Evolutionary conservation across 2,797 vertebrate species (phyloP).

Genomic region (Galago senegalensis): DNA sequence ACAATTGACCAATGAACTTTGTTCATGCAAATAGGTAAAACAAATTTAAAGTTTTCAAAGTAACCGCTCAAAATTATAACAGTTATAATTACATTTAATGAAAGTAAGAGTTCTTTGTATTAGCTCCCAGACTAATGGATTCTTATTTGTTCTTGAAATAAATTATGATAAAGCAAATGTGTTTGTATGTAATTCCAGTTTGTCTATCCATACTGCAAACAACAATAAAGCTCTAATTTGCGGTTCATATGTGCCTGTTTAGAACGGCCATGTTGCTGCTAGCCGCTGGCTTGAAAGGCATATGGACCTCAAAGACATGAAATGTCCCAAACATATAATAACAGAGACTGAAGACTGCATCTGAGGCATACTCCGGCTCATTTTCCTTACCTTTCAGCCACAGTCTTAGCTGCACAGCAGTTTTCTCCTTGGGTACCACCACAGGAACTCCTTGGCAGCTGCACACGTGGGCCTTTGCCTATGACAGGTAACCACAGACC

Average conservation of each 20-base stretch:
- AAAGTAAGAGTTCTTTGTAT: neutral
- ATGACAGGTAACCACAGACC: neutral
- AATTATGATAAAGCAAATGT: neutral
- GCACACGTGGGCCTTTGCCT: neutral
- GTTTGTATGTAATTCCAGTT: neutral
- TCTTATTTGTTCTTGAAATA: slow-evolving; percentile 1
- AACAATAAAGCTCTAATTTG: neutral
- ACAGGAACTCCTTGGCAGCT: neutral
- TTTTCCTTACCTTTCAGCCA: neutral
- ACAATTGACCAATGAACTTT: neutral
- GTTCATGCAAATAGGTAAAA: neutral
- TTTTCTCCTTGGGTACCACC: neutral
- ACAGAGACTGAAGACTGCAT: neutral
- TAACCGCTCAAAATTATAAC: neutral
- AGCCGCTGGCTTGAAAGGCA: neutral
- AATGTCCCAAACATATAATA: neutral
- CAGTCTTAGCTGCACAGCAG: neutral
- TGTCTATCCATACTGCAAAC: neutral
- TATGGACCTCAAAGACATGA: neutral
- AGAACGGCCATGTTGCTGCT: neutral
- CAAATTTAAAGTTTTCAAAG: slow-evolving; percentile 21
- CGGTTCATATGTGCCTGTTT: neutral
- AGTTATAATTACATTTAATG: slow-evolving; percentile 14
- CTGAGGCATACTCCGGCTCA: neutral
- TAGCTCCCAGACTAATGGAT: neutral